Evolutionary conservation across 2,113 vertebrate species (phyloP), one percentile per base, ranked within the genome.

Genomic region (Bettongia penicillata): DNA sequence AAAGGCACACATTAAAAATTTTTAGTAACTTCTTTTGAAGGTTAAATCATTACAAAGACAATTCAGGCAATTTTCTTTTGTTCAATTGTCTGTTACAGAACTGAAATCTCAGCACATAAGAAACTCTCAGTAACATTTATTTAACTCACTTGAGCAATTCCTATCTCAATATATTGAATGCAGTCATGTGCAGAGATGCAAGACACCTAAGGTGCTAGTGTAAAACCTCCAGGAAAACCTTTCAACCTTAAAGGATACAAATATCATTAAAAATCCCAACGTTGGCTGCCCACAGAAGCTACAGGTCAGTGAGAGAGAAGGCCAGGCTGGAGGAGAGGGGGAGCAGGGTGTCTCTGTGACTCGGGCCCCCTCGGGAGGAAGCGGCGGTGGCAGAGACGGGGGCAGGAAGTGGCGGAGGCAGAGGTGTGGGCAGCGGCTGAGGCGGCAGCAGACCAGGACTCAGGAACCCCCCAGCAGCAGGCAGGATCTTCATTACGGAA

Each of bases 1-100:
- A 91, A 28, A 92, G 47, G 16, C 51, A 95, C 91, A 43, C 53
- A 90, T 51, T 14, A 93, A 68, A 94, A 95, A 93, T 90, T 93
- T 95, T 28, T 51, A 93, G 51, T 52, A n/a, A 84, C 37, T 52
- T 89, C 23, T 91, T 89, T 92, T 22, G 37, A 94, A 68, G 91
- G 7, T 91, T 95, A 90, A 95, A 90, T 51, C 16, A 94, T 37
- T 53, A 94, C 24, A 93, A 91, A 53, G 23, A 91, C 8, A 68
- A 14, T 84, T 84, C 26, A 23, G 68, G 16, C 14, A 84, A 43
- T 43, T 84, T 84, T 84, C n/a, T 43, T 84, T n/a, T 84, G n/a
- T 84, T 84, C 19, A 84, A 43, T 43, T 84, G 68, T 84, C 6
- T 84, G 6, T 84, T 84, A 77, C 37, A 77, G 37, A 68, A 77